Conservation (phyloP, 2,888 invertebrate species). For the Pollenia labialis region DNA sequence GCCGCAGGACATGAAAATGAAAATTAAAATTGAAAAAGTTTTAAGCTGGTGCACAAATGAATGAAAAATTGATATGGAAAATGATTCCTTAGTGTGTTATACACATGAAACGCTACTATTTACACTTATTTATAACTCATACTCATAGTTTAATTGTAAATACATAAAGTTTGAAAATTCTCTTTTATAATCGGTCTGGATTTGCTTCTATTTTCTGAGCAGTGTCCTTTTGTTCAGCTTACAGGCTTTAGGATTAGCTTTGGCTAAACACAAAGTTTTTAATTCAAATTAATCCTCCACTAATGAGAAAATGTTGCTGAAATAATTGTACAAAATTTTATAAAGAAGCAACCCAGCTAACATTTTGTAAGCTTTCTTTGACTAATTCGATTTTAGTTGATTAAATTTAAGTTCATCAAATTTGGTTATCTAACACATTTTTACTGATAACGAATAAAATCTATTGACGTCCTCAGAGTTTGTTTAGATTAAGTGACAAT, state of each 20-base stretch:
- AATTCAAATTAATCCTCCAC: conserved; percentile 46
- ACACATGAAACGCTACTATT: conserved; percentile 45
- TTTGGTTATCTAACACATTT: too few relatives aligned
- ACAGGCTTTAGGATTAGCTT: conserved; percentile 16
- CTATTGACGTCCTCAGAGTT: too few relatives aligned
- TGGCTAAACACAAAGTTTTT: conserved; percentile 32
- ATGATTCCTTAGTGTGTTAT: conserved; percentile 55
- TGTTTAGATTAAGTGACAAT: too few relatives aligned
- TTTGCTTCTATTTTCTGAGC: background rate
- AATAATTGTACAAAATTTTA: background rate
- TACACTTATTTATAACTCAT: conserved; percentile 8
- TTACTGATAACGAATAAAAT: too few relatives aligned
- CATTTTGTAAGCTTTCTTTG: too few relatives aligned
- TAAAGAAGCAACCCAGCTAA: too few relatives aligned
- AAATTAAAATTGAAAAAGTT: conserved; percentile 72
- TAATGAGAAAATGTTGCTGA: conserved; percentile 49
- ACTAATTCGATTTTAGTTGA: too few relatives aligned
- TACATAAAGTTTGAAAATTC: background rate
- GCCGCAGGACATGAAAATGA: conserved; percentile 49
- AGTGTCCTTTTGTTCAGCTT: background rate
- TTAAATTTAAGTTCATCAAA: too few relatives aligned
- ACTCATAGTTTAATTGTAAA: too few relatives aligned
- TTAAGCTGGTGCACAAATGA: conserved; percentile 64
- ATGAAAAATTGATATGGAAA: conserved; percentile 36
- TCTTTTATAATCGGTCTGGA: background rate